phyloP scores from a whole-genome alignment of 2,113 vertebrate species.

The Zonotrichia leucophrys region DNA sequence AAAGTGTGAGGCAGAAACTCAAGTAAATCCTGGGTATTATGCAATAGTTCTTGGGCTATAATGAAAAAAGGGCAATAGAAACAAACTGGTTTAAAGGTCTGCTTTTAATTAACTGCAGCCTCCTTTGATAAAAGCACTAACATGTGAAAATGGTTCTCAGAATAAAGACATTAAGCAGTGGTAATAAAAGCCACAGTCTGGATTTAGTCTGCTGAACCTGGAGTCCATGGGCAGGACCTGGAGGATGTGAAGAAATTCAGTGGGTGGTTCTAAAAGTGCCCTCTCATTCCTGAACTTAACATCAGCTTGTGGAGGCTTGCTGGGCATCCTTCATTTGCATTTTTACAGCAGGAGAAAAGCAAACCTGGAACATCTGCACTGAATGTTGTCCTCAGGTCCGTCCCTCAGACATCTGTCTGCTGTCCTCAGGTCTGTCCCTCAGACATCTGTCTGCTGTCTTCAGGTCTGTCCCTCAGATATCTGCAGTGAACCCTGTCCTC shows the following conservation, averaged over 20 bases:
- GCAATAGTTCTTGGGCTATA: slow-evolving; percentile 35
- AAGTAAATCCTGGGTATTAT: slow-evolving; percentile 6
- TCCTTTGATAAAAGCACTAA: slow-evolving; percentile 24
- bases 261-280: slow-evolving; percentile 37
- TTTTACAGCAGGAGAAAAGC: slow-evolving; percentile 43
- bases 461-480: neutral
- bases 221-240: neutral
- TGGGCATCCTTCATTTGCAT: slow-evolving; percentile 42
- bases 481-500: neutral
- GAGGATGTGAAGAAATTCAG: neutral
- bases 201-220: neutral
- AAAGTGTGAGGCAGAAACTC: neutral
- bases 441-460: neutral
- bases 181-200: neutral
- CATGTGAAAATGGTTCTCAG: neutral
- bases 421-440: neutral
- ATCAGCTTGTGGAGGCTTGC: slow-evolving; percentile 47
- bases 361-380: slow-evolving; percentile 39
- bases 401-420: neutral
- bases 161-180: neutral
- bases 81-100: neutral
- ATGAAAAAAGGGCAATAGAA: neutral
- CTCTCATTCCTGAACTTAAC: slow-evolving; percentile 40
- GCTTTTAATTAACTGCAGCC: slow-evolving; percentile 47
- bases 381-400: neutral